Percentiles rank a stretch among this genome's conserved stretches.
Evolutionary conservation across 2,113 vertebrate species (phyloP).

Genomic region (Tachysurus vachellii): DNA sequence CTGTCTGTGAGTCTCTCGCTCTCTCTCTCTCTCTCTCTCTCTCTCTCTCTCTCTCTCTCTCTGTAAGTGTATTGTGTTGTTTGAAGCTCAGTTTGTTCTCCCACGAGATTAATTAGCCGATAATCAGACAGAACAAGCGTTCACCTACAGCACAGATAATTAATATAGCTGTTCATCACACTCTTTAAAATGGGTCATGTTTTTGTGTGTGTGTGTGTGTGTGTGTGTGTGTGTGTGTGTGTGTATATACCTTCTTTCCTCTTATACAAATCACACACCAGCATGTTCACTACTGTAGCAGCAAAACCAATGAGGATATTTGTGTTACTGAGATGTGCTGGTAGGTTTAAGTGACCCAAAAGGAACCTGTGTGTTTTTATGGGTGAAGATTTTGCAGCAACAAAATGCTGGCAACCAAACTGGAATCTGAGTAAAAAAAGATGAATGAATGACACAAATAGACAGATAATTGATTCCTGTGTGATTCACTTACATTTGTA

Average conservation of each 20-base stretch:
- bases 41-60: background rate
- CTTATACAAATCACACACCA: too few relatives aligned
- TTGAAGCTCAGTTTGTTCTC: slow-evolving; percentile 59
- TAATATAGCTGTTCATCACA: slow-evolving; percentile 54
- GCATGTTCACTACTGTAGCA: too few relatives aligned
- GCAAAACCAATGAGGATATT: background rate
- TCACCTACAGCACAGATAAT: slow-evolving; percentile 66
- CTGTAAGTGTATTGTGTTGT: slow-evolving; percentile 57
- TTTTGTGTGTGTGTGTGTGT: background rate
- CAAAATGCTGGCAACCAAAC: slow-evolving; percentile 64
- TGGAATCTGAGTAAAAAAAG: slow-evolving; percentile 47
- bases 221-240: background rate
- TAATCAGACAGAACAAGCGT: slow-evolving; percentile 69
- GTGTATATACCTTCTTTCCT: too few relatives aligned
- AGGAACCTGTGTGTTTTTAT: slow-evolving; percentile 43
- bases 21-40: background rate
- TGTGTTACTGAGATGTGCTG: too few relatives aligned
- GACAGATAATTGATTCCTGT: background rate
- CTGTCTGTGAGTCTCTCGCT: background rate
- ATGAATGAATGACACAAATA: slow-evolving; percentile 47
- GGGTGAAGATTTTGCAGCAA: slow-evolving; percentile 63
- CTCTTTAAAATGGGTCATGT: slow-evolving; percentile 30
- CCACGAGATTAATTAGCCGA: slow-evolving; percentile 75
- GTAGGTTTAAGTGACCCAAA: background rate
- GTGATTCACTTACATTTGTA: background rate